These are phyloP conservation scores for Lontra canadensis DNA, from an alignment of 2,113 vertebrate genomes.

Conservation along the genomic window DNA sequence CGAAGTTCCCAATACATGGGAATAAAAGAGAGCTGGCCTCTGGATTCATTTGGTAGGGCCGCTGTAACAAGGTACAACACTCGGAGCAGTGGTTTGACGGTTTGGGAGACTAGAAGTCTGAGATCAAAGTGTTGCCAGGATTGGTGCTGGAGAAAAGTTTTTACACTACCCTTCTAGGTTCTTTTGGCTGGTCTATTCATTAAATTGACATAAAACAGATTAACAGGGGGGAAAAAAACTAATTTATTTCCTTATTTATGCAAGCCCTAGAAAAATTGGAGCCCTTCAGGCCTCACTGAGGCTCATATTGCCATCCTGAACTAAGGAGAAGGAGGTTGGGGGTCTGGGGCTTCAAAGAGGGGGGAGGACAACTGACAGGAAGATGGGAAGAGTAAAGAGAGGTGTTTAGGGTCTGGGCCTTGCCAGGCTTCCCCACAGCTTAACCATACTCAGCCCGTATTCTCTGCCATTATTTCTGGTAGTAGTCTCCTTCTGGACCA, in stretches of 20 bases:
- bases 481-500: not conserved
- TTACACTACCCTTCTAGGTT: not conserved
- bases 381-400: not conserved
- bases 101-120: not conserved
- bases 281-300: not conserved
- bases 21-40: not conserved
- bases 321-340: not conserved
- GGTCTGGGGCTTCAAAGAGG: not conserved
- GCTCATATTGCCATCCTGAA: not conserved
- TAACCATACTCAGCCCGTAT: not conserved
- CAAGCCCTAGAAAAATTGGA: not conserved
- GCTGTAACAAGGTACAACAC: accelerated
- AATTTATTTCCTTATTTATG: not conserved
- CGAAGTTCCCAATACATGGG: too few relatives aligned
- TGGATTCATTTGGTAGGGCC: not conserved
- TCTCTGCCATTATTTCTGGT: not conserved
- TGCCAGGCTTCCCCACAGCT: not conserved
- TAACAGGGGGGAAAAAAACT: not conserved
- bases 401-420: not conserved
- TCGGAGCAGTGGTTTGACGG: accelerated
- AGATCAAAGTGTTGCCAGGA: not conserved
- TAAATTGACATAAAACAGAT: not conserved
- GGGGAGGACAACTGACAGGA: not conserved
- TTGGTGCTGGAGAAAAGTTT: not conserved
- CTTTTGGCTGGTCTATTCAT: not conserved